Evolutionary conservation across 2,888 invertebrate genomes (phyloP), one percentile per base, ranked within the genome.

Genomic region (Agrypnus murinus): DNA sequence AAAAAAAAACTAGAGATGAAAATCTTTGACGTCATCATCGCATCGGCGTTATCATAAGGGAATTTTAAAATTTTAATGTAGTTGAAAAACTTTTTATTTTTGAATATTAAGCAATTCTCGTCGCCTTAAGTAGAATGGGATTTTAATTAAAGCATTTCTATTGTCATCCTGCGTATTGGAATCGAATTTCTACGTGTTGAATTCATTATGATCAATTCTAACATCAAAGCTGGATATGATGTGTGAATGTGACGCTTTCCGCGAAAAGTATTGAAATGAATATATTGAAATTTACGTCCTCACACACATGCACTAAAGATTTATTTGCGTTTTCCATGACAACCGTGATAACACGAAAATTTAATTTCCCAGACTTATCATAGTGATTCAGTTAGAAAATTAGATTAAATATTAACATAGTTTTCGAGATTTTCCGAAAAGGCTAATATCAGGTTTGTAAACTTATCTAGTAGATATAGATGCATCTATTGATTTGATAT

Each of bases 161-260:
- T 46, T 15, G 46, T 15, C 6, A 17, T 15, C 8, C 1, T 2
- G 2, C 15, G 15, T 15, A 45, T 15, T 45, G 8, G 1, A 8
- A 45, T 45, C 15, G 58, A 58, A 58, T 19, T 40, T 58, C 17
- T 12, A 17, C 25, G 19, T 40, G 58, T 40, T 58, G 40, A 25
- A 58, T 58, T 58, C 40, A 40, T 58, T 19, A 40, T 19, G n/a
- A 58, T 40, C 40, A 40, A 58, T 40, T 40, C 58, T 46, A 46
- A 19, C 46, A 3, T 46, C 46, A 46, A 46, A 46, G 46, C 17
- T 9, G 43, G 5, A 25, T 25, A 25, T 25, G 25, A 5, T 25
- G 25, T 25, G 25, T 25, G 25, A 15, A 46, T 46, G 17, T 46
- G 19, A 19, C 10, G 46, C 17, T 46, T 8, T 46, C 19, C 46